Conservation (phyloP, 2,888 invertebrate species). For the Nephrotoma flavescens region DNA sequence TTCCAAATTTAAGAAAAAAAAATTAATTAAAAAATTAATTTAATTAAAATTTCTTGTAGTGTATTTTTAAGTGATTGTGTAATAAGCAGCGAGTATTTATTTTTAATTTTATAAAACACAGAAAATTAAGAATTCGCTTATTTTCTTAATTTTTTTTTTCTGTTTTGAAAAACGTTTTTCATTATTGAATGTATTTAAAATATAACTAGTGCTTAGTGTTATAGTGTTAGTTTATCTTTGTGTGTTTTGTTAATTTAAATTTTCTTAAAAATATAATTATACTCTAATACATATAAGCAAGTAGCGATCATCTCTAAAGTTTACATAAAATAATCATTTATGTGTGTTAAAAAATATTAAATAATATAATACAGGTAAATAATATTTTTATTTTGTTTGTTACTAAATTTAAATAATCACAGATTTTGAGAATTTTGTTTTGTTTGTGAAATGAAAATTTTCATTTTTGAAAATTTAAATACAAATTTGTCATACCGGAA, state of each 20-base stretch:
- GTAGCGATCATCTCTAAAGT: neutral
- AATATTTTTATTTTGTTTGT: neutral
- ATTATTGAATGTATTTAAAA: neutral
- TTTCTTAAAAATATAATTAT: neutral
- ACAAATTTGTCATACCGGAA: slow-evolving; percentile 3
- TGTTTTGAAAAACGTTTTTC: neutral
- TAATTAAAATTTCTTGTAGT: neutral
- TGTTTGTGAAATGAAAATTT: neutral
- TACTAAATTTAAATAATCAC: neutral
- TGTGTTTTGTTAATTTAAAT: neutral
- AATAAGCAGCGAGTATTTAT: neutral
- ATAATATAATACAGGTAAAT: neutral
- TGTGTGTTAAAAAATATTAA: neutral
- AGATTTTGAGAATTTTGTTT: neutral
- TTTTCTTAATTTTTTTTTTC: neutral
- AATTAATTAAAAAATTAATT: neutral
- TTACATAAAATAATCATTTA: neutral
- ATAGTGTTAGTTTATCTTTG: neutral
- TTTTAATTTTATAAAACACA: neutral
- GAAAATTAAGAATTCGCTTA: neutral
- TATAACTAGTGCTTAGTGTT: neutral
- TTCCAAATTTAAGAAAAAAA: neutral
- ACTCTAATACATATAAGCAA: neutral
- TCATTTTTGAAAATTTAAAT: neutral
- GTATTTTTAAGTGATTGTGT: neutral